Conservation (phyloP, 2,797 vertebrate species). For the Phoebastria nigripes region DNA sequence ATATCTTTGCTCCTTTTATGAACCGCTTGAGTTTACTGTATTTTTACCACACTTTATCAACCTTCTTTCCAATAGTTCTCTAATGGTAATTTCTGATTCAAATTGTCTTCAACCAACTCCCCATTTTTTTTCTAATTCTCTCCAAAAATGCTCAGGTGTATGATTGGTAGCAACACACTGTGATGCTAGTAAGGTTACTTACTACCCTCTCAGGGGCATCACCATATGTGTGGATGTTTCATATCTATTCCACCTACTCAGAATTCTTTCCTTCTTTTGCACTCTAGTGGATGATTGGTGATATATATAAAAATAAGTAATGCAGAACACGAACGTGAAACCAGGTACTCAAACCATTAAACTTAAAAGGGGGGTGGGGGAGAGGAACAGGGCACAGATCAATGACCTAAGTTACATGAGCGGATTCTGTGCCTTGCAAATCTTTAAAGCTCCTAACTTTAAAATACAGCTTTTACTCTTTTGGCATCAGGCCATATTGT, state of each 20-base stretch:
- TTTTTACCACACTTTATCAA: neutral
- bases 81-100: neutral
- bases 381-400: neutral
- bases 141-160: neutral
- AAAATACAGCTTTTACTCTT: neutral
- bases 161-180: neutral
- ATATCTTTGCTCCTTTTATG: neutral
- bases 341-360: neutral
- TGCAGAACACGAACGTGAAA: neutral
- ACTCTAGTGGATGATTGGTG: neutral
- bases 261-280: neutral
- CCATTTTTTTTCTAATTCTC: neutral
- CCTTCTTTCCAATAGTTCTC: neutral
- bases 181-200: neutral
- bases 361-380: neutral
- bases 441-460: neutral
- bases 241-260: neutral
- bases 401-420: neutral
- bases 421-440: neutral
- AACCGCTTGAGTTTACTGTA: neutral
- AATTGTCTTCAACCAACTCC: neutral
- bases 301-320: neutral
- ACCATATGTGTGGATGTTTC: fast-evolving
- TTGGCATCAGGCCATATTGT: neutral
- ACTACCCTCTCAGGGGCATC: neutral